Conservation (phyloP, 2,113 vertebrate species). For the Xyliphius kryptos region DNA sequence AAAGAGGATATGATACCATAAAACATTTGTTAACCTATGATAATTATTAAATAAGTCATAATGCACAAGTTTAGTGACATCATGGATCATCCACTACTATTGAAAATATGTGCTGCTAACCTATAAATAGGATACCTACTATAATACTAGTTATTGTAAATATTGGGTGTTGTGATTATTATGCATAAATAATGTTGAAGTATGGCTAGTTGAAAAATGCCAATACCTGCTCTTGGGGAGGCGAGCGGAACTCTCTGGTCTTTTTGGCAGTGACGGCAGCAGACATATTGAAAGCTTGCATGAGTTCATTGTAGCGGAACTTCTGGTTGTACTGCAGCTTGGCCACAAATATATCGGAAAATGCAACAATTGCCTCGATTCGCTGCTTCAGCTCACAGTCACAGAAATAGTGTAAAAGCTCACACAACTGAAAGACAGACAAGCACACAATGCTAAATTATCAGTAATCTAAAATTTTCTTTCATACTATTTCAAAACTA, state of each 20-base stretch:
- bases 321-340: slow-evolving; percentile 95
- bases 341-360: slow-evolving; percentile 87
- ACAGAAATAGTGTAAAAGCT: slow-evolving; percentile 93
- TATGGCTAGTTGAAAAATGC: neutral
- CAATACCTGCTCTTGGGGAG: slow-evolving; percentile 94
- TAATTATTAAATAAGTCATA: too few relatives aligned
- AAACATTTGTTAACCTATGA: too few relatives aligned
- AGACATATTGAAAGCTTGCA: slow-evolving; percentile 95
- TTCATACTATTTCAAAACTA: too few relatives aligned
- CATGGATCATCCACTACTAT: too few relatives aligned
- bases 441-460: neutral
- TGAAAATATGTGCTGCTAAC: too few relatives aligned
- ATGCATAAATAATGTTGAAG: too few relatives aligned
- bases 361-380: slow-evolving; percentile 90
- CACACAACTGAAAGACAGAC: slow-evolving; percentile 79
- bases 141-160: too few relatives aligned
- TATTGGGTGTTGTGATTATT: too few relatives aligned
- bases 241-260: slow-evolving; percentile 93
- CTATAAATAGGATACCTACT: too few relatives aligned
- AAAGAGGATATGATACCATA: too few relatives aligned
- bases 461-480: too few relatives aligned
- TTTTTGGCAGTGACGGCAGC: slow-evolving; percentile 92
- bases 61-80: too few relatives aligned
- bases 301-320: slow-evolving; percentile 92
- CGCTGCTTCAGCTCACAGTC: slow-evolving; percentile 94